Percentiles rank a stretch among this genome's conserved stretches.
Conservation (phyloP, 1,140 invertebrate genomes). For the Drosophila subpulchrella region DNA sequence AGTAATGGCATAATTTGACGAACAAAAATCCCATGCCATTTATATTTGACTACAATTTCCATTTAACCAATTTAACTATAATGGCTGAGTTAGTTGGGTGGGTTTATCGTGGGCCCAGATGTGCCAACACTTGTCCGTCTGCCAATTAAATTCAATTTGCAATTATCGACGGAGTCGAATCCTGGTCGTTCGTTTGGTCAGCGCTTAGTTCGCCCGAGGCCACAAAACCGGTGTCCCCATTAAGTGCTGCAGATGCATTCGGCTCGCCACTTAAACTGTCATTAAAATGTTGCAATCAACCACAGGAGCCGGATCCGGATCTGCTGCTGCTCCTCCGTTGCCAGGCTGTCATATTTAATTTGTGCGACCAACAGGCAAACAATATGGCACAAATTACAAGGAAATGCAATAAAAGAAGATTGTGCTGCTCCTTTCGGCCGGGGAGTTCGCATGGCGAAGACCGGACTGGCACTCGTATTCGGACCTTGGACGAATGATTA, state of each 20-base stretch:
- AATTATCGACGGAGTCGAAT: constrained; percentile 23
- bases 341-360: constrained; percentile 68
- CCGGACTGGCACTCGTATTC: not conserved
- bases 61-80: not conserved
- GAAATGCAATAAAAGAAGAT: constrained; percentile 73
- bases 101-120: constrained; percentile 14
- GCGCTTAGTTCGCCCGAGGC: constrained; percentile 15
- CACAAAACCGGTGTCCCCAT: constrained; percentile 23
- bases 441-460: constrained; percentile 10
- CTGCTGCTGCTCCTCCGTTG: constrained; percentile 9
- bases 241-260: constrained; percentile 63
- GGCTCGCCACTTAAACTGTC: constrained; percentile 70
- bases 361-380: constrained; percentile 65
- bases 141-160: constrained; percentile 41
- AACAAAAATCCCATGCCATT: not conserved
- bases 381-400: constrained; percentile 81
- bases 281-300: constrained; percentile 78
- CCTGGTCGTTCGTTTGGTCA: not conserved
- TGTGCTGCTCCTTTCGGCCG: not conserved
- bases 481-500: constrained; percentile 55
- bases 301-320: constrained; percentile 36
- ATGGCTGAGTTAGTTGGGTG: not conserved
- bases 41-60: too few species aligned
- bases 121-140: constrained; percentile 15
- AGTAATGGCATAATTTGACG: not conserved